Evolutionary conservation across 2,797 vertebrate genomes (phyloP).

Genomic region (Antrozous pallidus): DNA sequence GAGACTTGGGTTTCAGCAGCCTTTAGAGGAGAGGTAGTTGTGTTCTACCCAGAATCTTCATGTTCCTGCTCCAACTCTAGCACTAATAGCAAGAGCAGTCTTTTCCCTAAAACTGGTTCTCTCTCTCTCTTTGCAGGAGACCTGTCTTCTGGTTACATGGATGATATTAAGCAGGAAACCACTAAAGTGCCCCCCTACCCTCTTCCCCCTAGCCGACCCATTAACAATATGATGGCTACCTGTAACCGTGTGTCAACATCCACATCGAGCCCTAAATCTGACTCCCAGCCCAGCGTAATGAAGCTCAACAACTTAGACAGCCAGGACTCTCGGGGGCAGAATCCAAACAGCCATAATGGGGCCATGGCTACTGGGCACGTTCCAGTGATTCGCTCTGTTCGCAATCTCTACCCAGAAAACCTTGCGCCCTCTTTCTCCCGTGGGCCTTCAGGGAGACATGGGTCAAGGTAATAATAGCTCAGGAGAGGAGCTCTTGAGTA

Average conservation of each 20-base stretch:
- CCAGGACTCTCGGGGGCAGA: background rate
- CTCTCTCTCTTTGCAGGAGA: slow-evolving; percentile 74
- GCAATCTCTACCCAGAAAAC: slow-evolving; percentile 40
- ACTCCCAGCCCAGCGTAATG: background rate
- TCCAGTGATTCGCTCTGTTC: background rate
- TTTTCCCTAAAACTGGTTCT: background rate
- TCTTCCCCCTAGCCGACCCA: background rate
- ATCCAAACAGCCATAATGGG: background rate
- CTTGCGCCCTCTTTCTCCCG: background rate
- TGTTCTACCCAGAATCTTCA: background rate
- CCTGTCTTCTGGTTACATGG: slow-evolving; percentile 59
- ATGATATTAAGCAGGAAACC: slow-evolving; percentile 69
- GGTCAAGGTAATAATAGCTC: slow-evolving; percentile 69
- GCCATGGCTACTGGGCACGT: background rate
- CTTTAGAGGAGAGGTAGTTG: background rate
- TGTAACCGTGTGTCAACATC: rapidly evolving
- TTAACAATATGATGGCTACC: rapidly evolving
- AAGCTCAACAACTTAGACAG: slow-evolving; percentile 47
- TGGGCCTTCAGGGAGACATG: slow-evolving; percentile 42
- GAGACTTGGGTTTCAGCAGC: background rate
- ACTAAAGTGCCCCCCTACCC: slow-evolving; percentile 43
- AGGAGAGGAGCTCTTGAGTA: background rate
- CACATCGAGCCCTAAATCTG: background rate
- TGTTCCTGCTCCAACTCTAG: background rate
- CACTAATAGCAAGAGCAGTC: background rate